Evolutionary conservation across 2,797 vertebrate species (phyloP), one percentile per base, ranked within the genome.

Genomic region (Eremophila alpestris): DNA sequence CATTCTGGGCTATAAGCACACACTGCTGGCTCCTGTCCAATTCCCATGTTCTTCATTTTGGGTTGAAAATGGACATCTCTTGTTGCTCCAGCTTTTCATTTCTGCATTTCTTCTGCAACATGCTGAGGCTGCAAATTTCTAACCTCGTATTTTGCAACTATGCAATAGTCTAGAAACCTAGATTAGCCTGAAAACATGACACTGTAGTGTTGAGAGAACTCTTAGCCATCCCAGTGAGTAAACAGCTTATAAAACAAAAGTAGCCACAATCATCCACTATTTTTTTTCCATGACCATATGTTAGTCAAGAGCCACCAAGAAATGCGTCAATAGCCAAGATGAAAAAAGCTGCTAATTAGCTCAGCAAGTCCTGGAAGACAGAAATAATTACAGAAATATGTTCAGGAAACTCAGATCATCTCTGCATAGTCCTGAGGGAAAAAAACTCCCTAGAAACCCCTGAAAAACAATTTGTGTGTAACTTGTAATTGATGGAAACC

Each of bases 281-380:
- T 80, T 94, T 79, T 79, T 56, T 87, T 69, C 60, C 26, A 7
- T 51, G 54, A 54, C 58, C 56, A 41, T 22, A n/a, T 11, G 10
- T 70, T 77, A 70, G 52, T 87, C 45, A 89, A 71, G 59, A 46
- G 59, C 59, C 67, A 73, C 73, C 79, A 76, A 93, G n/a, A 78
- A 87, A 75, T 71, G 29, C 4, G 18, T 79, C 70, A 90, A 68
- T 40, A 79, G 51, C 32, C 62, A 87, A 73, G 78, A 82, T 27
- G 30, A 74, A 68, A 93, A 94, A 70, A 36, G 13, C 34, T 83
- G 60, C 60, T 91, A 95, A 76, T 77, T 74, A 96, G 15, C 60
- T 82, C 75, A 92, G 60, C 48, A 76, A 69, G 55, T 58, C 78
- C 91, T 82, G 34, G 60, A 89, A 86, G n/a, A 54, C 24, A 85